A percentile compares a stretch with the other conserved stretches of the same genome.
These are phyloP conservation scores for Hylaea fasciaria DNA, from an alignment of 2,888 invertebrate species.

Conservation along the genomic window DNA sequence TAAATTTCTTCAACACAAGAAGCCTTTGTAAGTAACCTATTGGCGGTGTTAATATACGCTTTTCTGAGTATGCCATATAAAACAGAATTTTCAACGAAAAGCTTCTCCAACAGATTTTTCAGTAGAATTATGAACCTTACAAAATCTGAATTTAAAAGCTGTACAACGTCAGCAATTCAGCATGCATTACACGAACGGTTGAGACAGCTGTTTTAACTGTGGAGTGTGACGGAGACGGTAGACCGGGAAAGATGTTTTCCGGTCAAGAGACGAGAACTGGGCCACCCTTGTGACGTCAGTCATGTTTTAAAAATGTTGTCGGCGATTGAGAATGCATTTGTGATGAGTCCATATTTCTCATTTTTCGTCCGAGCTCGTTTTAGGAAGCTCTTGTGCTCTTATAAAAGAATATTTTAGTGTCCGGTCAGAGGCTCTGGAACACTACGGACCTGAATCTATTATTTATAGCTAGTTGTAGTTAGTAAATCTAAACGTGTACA, in stretches of 20 bases:
- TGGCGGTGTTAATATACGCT: no score
- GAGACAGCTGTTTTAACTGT: not conserved
- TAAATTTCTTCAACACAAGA: no score
- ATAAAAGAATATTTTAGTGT: slow-evolving; percentile 17
- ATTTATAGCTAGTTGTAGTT: not conserved
- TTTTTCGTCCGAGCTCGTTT: slow-evolving; percentile 16
- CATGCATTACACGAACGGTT: not conserved
- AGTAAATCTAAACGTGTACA: no score
- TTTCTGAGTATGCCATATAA: no score
- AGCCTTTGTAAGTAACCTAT: no score
- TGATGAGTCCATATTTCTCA: slow-evolving; percentile 30
- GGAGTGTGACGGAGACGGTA: slow-evolving; percentile 21
- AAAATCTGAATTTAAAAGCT: slow-evolving; percentile 4
- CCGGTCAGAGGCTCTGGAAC: not conserved
- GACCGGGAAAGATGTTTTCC: slow-evolving; percentile 31
- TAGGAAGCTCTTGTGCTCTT: slow-evolving; percentile 16
- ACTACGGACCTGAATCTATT: not conserved
- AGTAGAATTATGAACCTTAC: not conserved
- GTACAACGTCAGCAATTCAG: not conserved
- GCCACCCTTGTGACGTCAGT: slow-evolving; percentile 17
- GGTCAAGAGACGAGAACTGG: slow-evolving; percentile 37
- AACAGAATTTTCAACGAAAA: no score
- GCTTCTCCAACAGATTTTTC: no score
- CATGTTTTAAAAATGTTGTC: slow-evolving; percentile 33
- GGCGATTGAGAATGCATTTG: slow-evolving; percentile 33